Conservation (phyloP, 2,113 vertebrate species). For the Trochalopteron elliotii region DNA sequence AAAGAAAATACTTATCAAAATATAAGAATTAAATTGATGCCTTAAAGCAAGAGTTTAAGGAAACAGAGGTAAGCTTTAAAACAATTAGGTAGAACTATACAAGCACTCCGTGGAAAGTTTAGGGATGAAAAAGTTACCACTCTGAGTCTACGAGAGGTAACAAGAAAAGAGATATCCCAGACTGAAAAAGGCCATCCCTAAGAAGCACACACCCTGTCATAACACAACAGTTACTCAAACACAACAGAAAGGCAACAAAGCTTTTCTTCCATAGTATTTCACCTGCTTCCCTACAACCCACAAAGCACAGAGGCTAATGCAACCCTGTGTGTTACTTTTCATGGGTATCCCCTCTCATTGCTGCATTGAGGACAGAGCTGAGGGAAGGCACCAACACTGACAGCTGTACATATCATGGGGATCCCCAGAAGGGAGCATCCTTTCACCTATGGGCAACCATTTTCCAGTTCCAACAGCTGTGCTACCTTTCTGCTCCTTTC, state of each 20-base stretch:
- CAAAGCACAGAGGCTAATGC: background rate
- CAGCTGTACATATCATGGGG: background rate
- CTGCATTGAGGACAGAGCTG: background rate
- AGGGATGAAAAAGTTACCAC: background rate
- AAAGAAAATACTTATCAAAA: background rate
- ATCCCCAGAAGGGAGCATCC: background rate
- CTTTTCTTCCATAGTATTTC: background rate
- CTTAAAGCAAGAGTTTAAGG: background rate
- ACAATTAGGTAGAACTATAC: background rate
- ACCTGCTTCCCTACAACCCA: background rate
- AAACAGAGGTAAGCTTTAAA: background rate
- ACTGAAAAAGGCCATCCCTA: background rate
- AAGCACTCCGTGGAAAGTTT: background rate
- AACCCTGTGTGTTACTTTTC: background rate
- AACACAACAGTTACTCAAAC: background rate
- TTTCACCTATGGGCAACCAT: background rate
- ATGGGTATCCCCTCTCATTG: too few relatives aligned
- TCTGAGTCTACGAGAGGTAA: background rate
- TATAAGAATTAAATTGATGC: background rate
- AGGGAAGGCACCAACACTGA: background rate
- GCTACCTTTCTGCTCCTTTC: background rate
- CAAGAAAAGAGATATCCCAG: background rate
- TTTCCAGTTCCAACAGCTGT: background rate
- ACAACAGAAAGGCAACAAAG: background rate
- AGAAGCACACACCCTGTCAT: background rate